Evolutionary conservation across 2,888 invertebrate species (phyloP).

Genomic region (Ochropleura leucogaster): DNA sequence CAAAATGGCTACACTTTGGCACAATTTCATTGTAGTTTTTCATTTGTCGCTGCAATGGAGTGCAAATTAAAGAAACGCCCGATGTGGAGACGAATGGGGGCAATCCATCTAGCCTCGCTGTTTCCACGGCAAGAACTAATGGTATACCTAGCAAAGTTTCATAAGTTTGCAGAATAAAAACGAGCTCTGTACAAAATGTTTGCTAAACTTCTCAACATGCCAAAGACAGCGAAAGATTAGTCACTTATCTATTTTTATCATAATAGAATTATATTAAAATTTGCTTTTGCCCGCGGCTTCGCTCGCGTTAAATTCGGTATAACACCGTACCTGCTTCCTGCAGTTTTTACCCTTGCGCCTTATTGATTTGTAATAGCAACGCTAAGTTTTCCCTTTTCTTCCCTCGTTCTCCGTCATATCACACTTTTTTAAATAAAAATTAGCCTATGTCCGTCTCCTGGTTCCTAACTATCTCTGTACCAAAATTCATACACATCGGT

Average conservation of each 20-base stretch:
- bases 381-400: too few species aligned
- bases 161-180: constrained; percentile 47
- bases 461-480: too few species aligned
- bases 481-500: too few species aligned
- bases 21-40: constrained; percentile 4
- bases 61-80: constrained; percentile 59
- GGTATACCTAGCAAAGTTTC: constrained; percentile 52
- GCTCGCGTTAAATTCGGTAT: too few species aligned
- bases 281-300: too few species aligned
- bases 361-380: too few species aligned
- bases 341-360: too few species aligned
- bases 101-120: constrained; percentile 56
- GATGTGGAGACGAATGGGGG: constrained; percentile 47
- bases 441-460: too few species aligned
- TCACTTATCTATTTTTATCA: neutral
- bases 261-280: neutral
- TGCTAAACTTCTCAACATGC: constrained; percentile 23
- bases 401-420: too few species aligned
- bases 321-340: too few species aligned
- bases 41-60: constrained; percentile 52
- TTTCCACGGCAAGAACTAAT: constrained; percentile 56
- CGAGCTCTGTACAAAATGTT: constrained; percentile 26
- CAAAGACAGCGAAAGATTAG: constrained; percentile 33
- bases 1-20: neutral
- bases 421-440: too few species aligned